Base-by-base conservation (phyloP, 1,140 invertebrate species). In the Philopotamus ludificatus region DNA sequence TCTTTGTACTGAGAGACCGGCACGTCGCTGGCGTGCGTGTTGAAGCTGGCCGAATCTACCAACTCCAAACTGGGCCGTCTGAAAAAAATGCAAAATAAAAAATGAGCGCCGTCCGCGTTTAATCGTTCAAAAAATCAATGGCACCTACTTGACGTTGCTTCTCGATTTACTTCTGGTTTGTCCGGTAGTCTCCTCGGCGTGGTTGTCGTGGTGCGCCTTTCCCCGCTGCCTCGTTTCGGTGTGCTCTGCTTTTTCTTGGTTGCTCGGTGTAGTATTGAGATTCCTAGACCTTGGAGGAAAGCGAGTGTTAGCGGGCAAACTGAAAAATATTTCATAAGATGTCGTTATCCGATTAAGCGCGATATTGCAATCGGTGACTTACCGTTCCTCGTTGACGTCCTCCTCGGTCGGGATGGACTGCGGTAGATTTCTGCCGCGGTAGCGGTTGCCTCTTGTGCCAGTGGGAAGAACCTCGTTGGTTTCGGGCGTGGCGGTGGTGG, bases 21-120 rank as follows among this genome's bases (percentile, higher is more conserved):
- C 28, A 77, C 77, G 53, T 79, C 79, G 55, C 78, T 78, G 12
- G 79, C 85, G 68, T 90, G 85, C 0, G 89, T 90, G 64, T 90
- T 87, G 75, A 92, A 92, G 59, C 86, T 89, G 57, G 85, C 87
- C 65, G 88, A 88, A 73, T 93, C 90, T 0, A 92, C 88, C 12
- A 91, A 76, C 71, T 92, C 90, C 42, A 91, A 77, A 70, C 85
- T 88, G 16, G 89, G 88, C 61, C 89, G 81, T 59, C 85, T 81
- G 75, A 54, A 79, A 78, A 42, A 49, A 10, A 26, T 23, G 15
- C 15, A 15, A 16, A 25, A 9, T 8, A 15, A 49, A 28, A 34
- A 34, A n/a, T n/a, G n/a, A n/a, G n/a, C n/a, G n/a, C n/a, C n/a
- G n/a, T n/a, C n/a, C n/a, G n/a, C n/a, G n/a, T n/a, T n/a, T n/a